Base-by-base conservation (phyloP, 2,113 vertebrate genomes). In the Lucifuga dentata region DNA sequence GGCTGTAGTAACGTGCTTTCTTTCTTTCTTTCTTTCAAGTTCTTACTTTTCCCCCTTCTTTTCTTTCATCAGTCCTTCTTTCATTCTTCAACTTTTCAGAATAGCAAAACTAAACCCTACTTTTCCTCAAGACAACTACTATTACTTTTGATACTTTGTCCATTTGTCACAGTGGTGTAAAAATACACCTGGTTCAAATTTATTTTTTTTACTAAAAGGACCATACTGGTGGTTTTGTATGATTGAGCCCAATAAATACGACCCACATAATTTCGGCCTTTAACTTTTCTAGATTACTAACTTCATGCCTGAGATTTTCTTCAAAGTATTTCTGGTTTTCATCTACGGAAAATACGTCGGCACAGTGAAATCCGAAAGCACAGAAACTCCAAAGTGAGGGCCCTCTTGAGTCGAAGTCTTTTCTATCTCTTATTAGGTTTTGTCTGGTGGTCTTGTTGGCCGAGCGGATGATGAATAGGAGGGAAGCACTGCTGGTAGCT, bases 391-490 rank as follows among this genome's bases (percentile, higher is more conserved):
- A 43, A 64, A 58, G 21, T 20, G 44, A 80, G 68, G 73, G 40
- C 62, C 64, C 73, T 80, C 60, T 85, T 23, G 11, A 80, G 64
- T 72, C 52, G 24, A 70, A 76, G 61, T 38, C 65, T 73, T 76
- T 71, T 81, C 61, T 71, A n/a, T 44, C 40, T 24, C 64, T 80
- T 80, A 61, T 76, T 62, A 65, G 57, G 61, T 71, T 83, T 85
- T 74, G 81, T 85, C 76, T 45, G 50, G 44, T 49, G 62, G 68
- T 71, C 79, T 73, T 33, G 32, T 81, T 26, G 20, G 73, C 80
- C 5, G 10, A 75, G 70, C 78, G 61, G 46, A 75, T 60, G 72
- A 73, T 90, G 85, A 91, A 83, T 79, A 70, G 86, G 58, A 57
- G 9, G 19, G 55, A 56, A 62, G 71, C 86, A 68, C 52, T 44